phyloP scores from a whole-genome alignment of 2,797 vertebrate genomes.

The Monodelphis domestica region DNA sequence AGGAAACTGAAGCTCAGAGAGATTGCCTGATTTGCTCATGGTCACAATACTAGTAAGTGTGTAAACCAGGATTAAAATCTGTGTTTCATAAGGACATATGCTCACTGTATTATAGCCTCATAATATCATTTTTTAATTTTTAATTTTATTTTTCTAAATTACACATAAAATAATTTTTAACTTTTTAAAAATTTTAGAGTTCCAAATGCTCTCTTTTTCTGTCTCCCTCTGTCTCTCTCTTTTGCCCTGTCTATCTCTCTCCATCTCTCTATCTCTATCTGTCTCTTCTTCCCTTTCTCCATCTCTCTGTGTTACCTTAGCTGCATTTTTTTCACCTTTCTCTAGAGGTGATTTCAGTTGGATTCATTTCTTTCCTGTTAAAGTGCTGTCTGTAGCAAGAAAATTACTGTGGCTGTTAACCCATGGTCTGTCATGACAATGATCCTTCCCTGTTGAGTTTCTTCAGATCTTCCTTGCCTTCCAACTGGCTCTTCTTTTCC shows the following conservation, averaged over 20 bases:
- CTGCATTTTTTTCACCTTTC: not conserved
- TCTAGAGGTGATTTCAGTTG: not conserved
- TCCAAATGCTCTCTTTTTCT: no score
- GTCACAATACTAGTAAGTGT: not conserved
- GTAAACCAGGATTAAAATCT: not conserved
- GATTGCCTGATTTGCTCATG: not conserved
- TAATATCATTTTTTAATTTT: no score
- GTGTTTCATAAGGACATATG: not conserved
- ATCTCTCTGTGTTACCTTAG: not conserved
- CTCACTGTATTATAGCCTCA: not conserved
- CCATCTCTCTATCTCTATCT: no score
- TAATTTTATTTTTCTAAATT: no score
- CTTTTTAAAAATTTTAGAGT: no score
- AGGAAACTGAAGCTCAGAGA: not conserved
- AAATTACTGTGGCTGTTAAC: conserved; percentile 5
- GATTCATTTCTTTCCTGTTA: not conserved
- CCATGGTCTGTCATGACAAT: not conserved
- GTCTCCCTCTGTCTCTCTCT: no score
- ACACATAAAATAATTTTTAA: no score
- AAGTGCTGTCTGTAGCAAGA: not conserved
- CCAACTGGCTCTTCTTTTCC: not conserved
- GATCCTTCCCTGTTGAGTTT: not conserved
- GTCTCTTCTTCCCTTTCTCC: no score
- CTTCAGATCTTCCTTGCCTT: not conserved
- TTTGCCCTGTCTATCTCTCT: no score